phyloP scores from a whole-genome alignment of 2,113 vertebrate species.

The Saccopteryx leptura region DNA sequence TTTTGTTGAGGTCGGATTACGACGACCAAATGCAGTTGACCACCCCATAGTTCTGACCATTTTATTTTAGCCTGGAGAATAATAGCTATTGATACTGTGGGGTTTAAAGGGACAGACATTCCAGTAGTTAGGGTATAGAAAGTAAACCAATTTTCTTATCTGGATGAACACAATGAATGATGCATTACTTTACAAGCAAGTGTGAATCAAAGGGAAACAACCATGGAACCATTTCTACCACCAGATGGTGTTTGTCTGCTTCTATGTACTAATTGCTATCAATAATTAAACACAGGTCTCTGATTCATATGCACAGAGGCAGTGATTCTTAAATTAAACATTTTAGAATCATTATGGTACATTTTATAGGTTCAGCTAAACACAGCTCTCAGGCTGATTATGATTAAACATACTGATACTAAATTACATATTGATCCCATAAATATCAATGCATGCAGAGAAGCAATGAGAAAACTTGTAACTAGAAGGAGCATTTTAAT shows the following conservation, averaged over 20 bases:
- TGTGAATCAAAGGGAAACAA: constrained; percentile 62
- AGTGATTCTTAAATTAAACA: constrained; percentile 90
- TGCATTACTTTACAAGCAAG: constrained; percentile 72
- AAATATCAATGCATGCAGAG: constrained; percentile 85
- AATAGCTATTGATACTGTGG: neutral
- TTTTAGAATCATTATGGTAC: constrained; percentile 88
- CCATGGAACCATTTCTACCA: constrained; percentile 83
- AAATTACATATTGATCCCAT: constrained; percentile 89
- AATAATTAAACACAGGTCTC: constrained; percentile 90
- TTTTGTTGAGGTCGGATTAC: constrained; percentile 63
- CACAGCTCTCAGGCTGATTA: constrained; percentile 84
- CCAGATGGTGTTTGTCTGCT: constrained; percentile 91
- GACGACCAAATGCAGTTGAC: constrained; percentile 43
- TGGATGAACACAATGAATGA: constrained; percentile 68
- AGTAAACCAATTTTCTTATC: constrained; percentile 32
- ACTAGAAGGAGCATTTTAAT: constrained; percentile 82
- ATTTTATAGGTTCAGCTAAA: constrained; percentile 88
- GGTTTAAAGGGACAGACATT: constrained; percentile 62
- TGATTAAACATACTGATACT: constrained; percentile 87
- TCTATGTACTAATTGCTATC: constrained; percentile 90
- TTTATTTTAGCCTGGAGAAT: constrained; percentile 9
- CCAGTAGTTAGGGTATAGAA: constrained; percentile 38
- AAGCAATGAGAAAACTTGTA: constrained; percentile 84
- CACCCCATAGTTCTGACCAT: neutral
- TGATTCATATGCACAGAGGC: constrained; percentile 88